Conservation (phyloP, 2,888 invertebrate genomes). For the Phasia obesa region DNA sequence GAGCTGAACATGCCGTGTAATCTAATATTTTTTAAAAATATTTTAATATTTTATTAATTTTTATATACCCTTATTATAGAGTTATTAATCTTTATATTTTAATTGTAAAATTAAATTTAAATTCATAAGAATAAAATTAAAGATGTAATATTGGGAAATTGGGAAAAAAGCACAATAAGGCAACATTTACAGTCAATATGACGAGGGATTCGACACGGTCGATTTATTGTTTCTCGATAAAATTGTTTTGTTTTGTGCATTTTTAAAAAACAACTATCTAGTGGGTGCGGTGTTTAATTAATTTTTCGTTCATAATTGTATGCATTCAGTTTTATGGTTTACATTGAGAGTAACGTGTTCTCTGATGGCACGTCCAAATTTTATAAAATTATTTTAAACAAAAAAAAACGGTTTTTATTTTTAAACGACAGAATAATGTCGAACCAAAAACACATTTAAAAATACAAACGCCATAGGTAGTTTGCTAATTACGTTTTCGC, state of each 20-base stretch:
- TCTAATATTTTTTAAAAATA: too few species aligned
- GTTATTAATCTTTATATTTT: too few species aligned
- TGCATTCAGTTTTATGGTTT: not conserved
- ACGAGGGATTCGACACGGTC: too few species aligned
- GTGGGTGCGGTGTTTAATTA: constrained; percentile 63
- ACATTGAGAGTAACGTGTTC: not conserved
- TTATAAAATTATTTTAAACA: not conserved
- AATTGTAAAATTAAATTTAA: too few species aligned
- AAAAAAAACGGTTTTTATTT: not conserved
- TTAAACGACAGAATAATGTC: not conserved
- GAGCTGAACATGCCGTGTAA: too few species aligned
- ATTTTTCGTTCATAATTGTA: constrained; percentile 4
- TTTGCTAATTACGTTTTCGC: constrained; percentile 10
- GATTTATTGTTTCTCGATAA: not conserved
- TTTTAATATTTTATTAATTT: too few species aligned
- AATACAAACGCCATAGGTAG: not conserved
- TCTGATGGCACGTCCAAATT: not conserved
- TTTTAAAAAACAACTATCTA: constrained; percentile 31
- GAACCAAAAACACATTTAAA: not conserved
- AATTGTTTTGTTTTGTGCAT: constrained; percentile 34
- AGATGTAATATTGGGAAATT: too few species aligned
- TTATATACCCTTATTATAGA: too few species aligned
- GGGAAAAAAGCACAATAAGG: too few species aligned
- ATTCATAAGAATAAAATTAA: too few species aligned
- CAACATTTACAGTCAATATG: too few species aligned